Evolutionary conservation across 2,888 invertebrate genomes (phyloP), one percentile per base, ranked within the genome.

Genomic region (Drosophila lacicola): DNA sequence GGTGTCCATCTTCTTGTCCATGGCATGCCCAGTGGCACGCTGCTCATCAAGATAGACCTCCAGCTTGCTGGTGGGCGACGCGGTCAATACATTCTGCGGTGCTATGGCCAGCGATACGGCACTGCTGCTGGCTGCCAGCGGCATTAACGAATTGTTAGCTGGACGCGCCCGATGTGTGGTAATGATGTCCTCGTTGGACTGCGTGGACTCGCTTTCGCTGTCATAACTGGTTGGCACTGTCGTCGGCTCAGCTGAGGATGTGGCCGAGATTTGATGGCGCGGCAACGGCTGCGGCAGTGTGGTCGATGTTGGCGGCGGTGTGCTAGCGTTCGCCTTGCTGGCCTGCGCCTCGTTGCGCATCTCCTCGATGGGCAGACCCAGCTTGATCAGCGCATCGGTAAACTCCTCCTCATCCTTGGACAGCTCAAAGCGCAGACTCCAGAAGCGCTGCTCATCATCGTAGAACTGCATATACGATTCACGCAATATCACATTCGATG

Each of bases 341-440:
- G 0, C 19, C 17, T 19, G 19, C 5, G 29, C 29, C 29, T 50
- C 47, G 9, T 9, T 19, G 9, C n/a, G 19, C 36, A 44, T 17
- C 9, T 50, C 19, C 3, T 74, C 61, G 0, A 81, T 11, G 1
- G 62, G 17, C 14, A 84, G 29, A 0, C 63, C 53, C 1, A 78
- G 4, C 3, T 58, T 63, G 0, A 3, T 4, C 14, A 82, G 41
- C 0, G 21, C 42, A 1, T 50, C 13, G 0, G 55, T 53, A 3
- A 87, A 84, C 21, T 70, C 61, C 1, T 51, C 2, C 45, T 88
- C 80, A 14, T 90, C 88, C 0, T 54, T 19, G 0, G 21, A 2
- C 1, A 34, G 0, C n/a, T 76, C 92, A 81, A 95, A 94, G 77
- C 93, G 91, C 42, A 95, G 78, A 8, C 94, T 94, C 94, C 94